Evolutionary conservation across 2,888 invertebrate species (phyloP).

Genomic region (Meta bourneti): DNA sequence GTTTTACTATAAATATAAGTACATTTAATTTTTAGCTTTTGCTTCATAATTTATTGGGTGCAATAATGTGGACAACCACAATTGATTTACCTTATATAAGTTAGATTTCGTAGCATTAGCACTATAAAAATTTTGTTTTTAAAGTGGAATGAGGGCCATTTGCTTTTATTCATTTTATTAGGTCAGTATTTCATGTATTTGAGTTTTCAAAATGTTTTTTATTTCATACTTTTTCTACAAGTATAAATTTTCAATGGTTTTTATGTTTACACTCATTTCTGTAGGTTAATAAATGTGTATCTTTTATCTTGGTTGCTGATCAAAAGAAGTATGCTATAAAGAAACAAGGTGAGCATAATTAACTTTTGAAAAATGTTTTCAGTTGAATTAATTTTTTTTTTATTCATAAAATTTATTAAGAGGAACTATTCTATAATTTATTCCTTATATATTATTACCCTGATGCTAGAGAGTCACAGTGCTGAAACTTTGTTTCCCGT

Average conservation of each 20-base stretch:
- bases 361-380: background rate
- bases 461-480: background rate
- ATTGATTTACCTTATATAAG: too few species aligned
- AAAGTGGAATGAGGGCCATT: too few species aligned
- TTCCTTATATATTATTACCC: background rate
- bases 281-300: constrained; percentile 56
- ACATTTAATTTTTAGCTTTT: too few species aligned
- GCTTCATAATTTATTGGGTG: too few species aligned
- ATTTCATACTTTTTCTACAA: too few species aligned
- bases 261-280: background rate
- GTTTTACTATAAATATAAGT: too few species aligned
- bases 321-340: constrained; percentile 59
- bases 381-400: background rate
- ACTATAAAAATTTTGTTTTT: too few species aligned
- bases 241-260: background rate
- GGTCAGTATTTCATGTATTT: too few species aligned
- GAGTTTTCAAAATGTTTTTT: too few species aligned
- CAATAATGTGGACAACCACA: too few species aligned
- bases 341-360: constrained; percentile 31
- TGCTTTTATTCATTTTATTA: too few species aligned
- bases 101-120: too few species aligned
- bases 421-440: background rate
- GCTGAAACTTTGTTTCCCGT: background rate
- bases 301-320: constrained; percentile 45
- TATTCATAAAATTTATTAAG: background rate